phyloP scores from a whole-genome alignment of 2,797 vertebrate genomes.

The Etheostoma perlongum region DNA sequence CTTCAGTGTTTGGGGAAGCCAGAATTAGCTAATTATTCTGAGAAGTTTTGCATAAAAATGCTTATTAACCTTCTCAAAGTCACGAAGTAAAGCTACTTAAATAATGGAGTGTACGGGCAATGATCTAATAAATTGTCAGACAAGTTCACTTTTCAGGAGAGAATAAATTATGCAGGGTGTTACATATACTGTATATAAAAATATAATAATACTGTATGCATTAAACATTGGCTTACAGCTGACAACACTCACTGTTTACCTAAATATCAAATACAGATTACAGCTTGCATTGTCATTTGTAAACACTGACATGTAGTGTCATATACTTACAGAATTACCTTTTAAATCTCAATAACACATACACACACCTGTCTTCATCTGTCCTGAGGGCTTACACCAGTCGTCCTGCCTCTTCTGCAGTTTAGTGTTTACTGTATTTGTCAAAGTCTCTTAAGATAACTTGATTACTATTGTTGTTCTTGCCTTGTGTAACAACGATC shows the following conservation, averaged over 20 bases:
- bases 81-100: background rate
- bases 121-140: background rate
- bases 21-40: background rate
- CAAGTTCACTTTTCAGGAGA: background rate
- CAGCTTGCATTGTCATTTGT: conserved; percentile 31
- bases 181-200: background rate
- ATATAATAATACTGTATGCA: background rate
- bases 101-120: background rate
- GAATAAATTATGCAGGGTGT: background rate
- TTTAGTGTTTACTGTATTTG: conserved; percentile 22
- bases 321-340: background rate
- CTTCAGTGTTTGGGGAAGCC: background rate
- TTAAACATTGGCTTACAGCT: background rate
- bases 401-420: conserved; percentile 3
- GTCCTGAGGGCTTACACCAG: conserved; percentile 1
- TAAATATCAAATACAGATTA: conserved; percentile 6
- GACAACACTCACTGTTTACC: conserved; percentile 4
- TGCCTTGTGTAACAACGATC: conserved; percentile 22
- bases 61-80: background rate
- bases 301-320: conserved; percentile 35
- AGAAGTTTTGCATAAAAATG: background rate
- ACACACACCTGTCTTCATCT: conserved; percentile 39
- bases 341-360: conserved; percentile 34
- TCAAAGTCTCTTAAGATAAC: conserved; percentile 30
- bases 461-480: conserved; percentile 53